Percentiles rank a stretch among this genome's conserved stretches.
These are phyloP conservation scores for Panorpa germanica DNA, from an alignment of 2,888 invertebrate species.

Conservation along the genomic window DNA sequence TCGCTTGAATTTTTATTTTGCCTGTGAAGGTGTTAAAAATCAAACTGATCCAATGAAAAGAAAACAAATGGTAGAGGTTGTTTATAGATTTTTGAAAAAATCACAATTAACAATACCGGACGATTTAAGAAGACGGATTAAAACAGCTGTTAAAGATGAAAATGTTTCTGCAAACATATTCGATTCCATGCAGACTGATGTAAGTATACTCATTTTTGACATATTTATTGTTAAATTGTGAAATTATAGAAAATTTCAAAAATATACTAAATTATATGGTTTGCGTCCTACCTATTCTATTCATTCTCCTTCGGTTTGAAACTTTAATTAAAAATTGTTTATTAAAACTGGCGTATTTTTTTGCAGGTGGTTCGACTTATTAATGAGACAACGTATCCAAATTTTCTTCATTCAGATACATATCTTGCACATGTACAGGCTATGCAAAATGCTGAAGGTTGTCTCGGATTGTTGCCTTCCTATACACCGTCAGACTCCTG, in stretches of 20 bases:
- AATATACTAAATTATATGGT: too few species aligned
- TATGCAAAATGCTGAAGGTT: slow-evolving; percentile 26
- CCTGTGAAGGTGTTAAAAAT: slow-evolving; percentile 72
- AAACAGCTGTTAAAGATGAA: slow-evolving; percentile 50
- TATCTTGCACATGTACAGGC: slow-evolving; percentile 72
- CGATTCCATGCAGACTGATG: slow-evolving; percentile 64
- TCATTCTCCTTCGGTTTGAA: too few species aligned
- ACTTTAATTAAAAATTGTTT: too few species aligned
- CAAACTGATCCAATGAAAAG: slow-evolving; percentile 52
- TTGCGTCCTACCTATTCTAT: too few species aligned
- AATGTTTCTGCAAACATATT: slow-evolving; percentile 62
- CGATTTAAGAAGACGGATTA: slow-evolving; percentile 60
- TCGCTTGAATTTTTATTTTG: slow-evolving; percentile 84
- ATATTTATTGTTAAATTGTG: too few species aligned
- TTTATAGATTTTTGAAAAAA: slow-evolving; percentile 68
- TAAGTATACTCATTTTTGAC: slow-evolving; percentile 17
- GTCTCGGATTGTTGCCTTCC: slow-evolving; percentile 11
- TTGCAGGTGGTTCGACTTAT: slow-evolving; percentile 58
- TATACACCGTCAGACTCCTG: slow-evolving; percentile 21
- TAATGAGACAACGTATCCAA: slow-evolving; percentile 74
- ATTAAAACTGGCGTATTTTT: too few species aligned
- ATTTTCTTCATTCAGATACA: slow-evolving; percentile 82
- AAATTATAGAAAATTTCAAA: too few species aligned
- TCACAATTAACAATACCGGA: slow-evolving; percentile 66
- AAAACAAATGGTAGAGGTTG: slow-evolving; percentile 60